Conservation (phyloP, 92 coral and sea anemone genomes). For the Parazoanthus atlanticus region DNA sequence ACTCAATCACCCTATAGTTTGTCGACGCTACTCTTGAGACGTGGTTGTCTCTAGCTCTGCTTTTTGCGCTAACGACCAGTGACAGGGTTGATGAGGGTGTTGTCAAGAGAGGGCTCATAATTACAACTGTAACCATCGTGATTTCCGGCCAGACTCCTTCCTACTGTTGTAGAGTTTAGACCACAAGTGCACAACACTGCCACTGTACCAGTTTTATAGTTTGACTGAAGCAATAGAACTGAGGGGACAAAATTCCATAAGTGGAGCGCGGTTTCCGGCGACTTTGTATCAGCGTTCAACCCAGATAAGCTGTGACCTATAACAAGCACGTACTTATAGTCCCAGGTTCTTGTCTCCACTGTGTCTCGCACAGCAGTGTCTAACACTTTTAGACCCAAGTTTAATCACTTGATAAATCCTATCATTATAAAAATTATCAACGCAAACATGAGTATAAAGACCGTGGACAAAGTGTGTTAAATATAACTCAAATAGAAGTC, state of each 20-base stretch:
- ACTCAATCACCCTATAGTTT: conserved; percentile 7
- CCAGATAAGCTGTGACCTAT: conserved; percentile 1
- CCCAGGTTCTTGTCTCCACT: conserved; percentile 26
- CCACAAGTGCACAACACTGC: neutral
- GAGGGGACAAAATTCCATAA: neutral
- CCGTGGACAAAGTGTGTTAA: neutral
- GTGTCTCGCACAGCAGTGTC: conserved; percentile 36
- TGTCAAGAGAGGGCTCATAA: conserved; percentile 21
- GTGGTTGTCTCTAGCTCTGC: neutral
- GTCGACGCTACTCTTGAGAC: conserved; percentile 10
- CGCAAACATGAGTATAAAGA: neutral
- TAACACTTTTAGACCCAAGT: neutral
- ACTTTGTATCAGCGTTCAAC: neutral
- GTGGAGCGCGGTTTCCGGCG: conserved; percentile 10
- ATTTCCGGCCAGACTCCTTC: conserved; percentile 32
- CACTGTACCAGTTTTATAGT: neutral
- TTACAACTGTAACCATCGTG: conserved; percentile 19
- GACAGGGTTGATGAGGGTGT: conserved; percentile 2
- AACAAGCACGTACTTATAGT: neutral
- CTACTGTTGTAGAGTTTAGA: neutral
- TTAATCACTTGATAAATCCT: conserved; percentile 28
- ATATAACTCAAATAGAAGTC: neutral
- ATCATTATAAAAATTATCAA: conserved; percentile 7
- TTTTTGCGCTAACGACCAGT: neutral
- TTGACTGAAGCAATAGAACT: neutral